phyloP scores from a whole-genome alignment of 2,113 vertebrate genomes.

The Lethenteron reissneri region DNA sequence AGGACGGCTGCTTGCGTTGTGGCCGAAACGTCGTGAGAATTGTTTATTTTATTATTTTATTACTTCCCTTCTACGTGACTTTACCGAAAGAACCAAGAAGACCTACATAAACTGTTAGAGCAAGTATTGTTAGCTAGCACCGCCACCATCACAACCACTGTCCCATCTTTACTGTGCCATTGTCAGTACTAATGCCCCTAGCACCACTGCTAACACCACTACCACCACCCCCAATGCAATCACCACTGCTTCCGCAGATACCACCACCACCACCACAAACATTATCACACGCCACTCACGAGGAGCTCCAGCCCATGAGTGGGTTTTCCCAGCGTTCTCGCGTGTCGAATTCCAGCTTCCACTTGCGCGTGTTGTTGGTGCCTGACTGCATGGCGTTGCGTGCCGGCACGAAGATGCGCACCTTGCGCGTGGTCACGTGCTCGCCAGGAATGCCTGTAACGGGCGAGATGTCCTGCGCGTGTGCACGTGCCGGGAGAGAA shows the following conservation, averaged over 20 bases:
- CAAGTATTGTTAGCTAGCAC: neutral
- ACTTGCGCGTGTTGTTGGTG: constrained; percentile 62
- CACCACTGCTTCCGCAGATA: neutral
- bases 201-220: neutral
- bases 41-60: too few species aligned
- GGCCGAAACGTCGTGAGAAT: too few species aligned
- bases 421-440: constrained; percentile 78
- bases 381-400: constrained; percentile 90
- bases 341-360: constrained; percentile 90
- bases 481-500: too few species aligned
- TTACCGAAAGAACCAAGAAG: too few species aligned
- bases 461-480: constrained; percentile 42
- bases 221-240: neutral
- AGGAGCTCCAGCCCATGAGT: constrained; percentile 85
- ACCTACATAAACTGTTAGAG: neutral
- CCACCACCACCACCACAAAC: neutral
- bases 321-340: constrained; percentile 96
- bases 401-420: constrained; percentile 61
- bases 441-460: constrained; percentile 74
- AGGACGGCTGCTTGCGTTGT: too few species aligned
- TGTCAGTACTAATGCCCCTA: neutral
- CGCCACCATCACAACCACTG: neutral
- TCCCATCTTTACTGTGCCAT: neutral
- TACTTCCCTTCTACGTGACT: too few species aligned
- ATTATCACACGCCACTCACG: constrained; percentile 29